Evolutionary conservation across 2,113 vertebrate species (phyloP).

Genomic region (Rhineura floridana): DNA sequence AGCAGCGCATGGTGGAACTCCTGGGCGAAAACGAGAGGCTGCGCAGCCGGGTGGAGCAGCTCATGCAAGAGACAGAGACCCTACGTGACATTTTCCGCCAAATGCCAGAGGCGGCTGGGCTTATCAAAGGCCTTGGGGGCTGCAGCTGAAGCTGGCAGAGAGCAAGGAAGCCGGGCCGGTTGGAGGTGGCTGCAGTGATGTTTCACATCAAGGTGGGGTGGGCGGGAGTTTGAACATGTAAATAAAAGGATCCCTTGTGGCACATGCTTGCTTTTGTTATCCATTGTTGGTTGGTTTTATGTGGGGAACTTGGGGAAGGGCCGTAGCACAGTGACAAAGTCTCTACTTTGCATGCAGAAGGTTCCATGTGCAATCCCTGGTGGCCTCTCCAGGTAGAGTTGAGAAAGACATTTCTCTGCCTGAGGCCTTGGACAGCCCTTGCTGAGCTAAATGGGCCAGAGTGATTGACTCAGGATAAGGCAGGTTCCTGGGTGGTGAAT

Average conservation of each 20-base stretch:
- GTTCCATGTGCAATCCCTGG: no score
- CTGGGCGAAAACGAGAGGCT: conserved; percentile 89
- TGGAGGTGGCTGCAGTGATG: not conserved
- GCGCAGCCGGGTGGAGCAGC: conserved; percentile 83
- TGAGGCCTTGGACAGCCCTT: no score
- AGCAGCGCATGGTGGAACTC: conserved; percentile 87
- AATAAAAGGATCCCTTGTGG: conserved; percentile 3
- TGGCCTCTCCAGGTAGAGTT: no score
- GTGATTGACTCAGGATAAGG: no score
- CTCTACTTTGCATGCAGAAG: no score
- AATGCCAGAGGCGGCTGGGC: conserved; percentile 75
- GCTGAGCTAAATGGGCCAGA: no score
- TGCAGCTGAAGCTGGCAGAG: conserved; percentile 61
- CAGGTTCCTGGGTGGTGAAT: not conserved
- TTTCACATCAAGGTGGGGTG: not conserved
- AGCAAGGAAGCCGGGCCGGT: no score
- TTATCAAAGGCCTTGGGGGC: conserved; percentile 68
- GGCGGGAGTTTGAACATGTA: not conserved
- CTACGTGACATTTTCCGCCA: conserved; percentile 88
- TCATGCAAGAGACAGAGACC: conserved; percentile 87
- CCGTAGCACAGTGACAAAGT: no score
- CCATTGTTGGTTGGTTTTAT: not conserved
- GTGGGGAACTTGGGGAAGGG: not conserved
- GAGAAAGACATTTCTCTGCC: no score
- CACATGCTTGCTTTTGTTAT: not conserved